phyloP scores from a whole-genome alignment of 2,113 vertebrate species.

The Pygoscelis adeliae region DNA sequence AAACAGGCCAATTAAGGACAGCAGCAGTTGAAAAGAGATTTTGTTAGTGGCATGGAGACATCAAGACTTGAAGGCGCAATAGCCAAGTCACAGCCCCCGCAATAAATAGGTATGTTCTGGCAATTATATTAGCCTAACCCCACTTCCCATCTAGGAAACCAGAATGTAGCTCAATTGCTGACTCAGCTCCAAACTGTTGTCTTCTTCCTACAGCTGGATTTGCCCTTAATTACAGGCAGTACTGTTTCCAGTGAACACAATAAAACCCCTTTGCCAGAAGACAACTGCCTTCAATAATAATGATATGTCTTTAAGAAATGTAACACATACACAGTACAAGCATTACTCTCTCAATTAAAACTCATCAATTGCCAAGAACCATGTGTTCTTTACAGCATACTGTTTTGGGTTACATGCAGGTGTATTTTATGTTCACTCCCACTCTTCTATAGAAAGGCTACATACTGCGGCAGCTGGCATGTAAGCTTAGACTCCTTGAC shows the following conservation, averaged over 20 bases:
- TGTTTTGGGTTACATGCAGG: neutral
- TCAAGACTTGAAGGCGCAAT: neutral
- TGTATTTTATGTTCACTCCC: neutral
- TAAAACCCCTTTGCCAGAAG: neutral
- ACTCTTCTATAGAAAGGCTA: neutral
- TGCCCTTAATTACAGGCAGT: neutral
- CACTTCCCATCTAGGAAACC: neutral
- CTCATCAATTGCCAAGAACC: neutral
- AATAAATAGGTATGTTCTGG: neutral
- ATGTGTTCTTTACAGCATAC: neutral
- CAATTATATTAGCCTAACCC: neutral
- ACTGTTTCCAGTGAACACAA: neutral
- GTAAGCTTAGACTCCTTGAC: neutral
- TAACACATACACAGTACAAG: neutral
- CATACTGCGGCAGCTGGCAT: neutral
- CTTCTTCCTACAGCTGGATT: neutral
- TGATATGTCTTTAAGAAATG: neutral
- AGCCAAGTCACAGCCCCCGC: neutral
- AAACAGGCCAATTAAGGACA: constrained; percentile 61
- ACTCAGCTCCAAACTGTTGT: constrained; percentile 53
- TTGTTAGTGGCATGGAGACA: neutral
- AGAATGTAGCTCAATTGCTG: neutral
- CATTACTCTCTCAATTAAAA: neutral
- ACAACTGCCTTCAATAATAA: neutral
- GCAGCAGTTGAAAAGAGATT: constrained; percentile 1